A percentile compares a stretch with the other conserved stretches of the same genome.
phyloP scores from a whole-genome alignment of 2,888 invertebrate genomes.

The Malacosoma neustria region DNA sequence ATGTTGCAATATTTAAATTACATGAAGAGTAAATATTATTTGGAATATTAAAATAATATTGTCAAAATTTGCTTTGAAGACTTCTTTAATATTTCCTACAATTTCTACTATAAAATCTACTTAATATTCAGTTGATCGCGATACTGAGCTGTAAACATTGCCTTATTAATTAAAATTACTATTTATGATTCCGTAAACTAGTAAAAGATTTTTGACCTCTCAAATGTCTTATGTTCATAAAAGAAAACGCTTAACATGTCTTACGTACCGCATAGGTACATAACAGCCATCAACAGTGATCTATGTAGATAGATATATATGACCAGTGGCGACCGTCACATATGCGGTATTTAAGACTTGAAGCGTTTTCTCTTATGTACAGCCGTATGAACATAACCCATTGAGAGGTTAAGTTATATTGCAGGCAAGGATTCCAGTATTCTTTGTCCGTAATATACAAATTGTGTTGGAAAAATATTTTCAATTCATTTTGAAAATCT shows the following conservation, averaged over 20 bases:
- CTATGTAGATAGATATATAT: too few species aligned
- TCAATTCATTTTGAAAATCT: background rate
- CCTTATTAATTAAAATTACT: conserved; percentile 48
- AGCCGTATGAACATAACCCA: too few species aligned
- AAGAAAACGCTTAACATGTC: too few species aligned
- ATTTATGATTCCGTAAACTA: conserved; percentile 36
- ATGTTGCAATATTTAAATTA: too few species aligned
- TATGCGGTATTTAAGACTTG: too few species aligned
- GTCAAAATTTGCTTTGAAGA: background rate
- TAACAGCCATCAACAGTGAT: too few species aligned
- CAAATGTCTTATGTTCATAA: too few species aligned
- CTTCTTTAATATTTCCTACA: background rate
- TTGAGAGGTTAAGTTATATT: background rate
- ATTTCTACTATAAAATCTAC: background rate
- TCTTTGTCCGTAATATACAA: background rate
- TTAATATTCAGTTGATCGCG: conserved; percentile 7
- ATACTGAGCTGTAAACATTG: conserved; percentile 56
- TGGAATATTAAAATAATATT: background rate
- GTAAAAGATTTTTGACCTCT: too few species aligned
- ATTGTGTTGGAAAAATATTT: background rate
- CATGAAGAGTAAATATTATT: too few species aligned
- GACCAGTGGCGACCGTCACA: too few species aligned
- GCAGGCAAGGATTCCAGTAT: background rate
- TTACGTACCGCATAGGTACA: too few species aligned
- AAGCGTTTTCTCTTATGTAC: too few species aligned